phyloP scores from a whole-genome alignment of 2,797 vertebrate genomes.

The Pipistrellus pipistrellus region DNA sequence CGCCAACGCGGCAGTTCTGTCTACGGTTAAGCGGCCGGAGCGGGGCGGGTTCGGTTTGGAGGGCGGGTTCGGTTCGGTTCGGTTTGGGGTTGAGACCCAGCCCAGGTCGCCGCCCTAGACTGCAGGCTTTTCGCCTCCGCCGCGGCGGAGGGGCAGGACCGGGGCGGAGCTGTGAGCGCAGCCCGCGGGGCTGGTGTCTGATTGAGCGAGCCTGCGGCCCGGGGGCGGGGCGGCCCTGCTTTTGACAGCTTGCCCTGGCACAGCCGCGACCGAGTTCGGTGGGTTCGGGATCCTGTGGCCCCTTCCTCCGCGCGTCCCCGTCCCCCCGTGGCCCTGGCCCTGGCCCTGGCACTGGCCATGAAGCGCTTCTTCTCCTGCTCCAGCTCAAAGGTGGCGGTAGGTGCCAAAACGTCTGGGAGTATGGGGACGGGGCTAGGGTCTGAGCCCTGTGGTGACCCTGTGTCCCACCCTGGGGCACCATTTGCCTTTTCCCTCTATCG shows the following conservation, averaged over 20 bases:
- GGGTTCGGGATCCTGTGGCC: constrained; percentile 55
- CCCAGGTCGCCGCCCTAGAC: not conserved
- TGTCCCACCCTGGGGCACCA: not conserved
- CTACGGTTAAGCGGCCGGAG: too few relatives aligned
- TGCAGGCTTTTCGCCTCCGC: constrained; percentile 41
- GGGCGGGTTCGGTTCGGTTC: too few relatives aligned
- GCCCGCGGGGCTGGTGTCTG: not conserved
- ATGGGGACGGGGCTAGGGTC: not conserved
- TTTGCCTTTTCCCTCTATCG: not conserved
- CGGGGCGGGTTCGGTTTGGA: too few relatives aligned
- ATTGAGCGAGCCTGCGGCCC: not conserved
- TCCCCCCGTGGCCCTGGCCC: constrained; percentile 64
- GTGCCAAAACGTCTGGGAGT: constrained; percentile 68
- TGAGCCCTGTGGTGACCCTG: not conserved
- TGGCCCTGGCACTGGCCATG: constrained; percentile 79
- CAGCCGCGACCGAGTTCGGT: not conserved
- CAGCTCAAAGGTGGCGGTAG: constrained; percentile 87
- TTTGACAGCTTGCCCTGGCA: constrained; percentile 71
- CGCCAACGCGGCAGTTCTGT: too few relatives aligned
- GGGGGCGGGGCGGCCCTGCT: constrained; percentile 53
- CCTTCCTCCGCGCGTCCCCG: constrained; percentile 69
- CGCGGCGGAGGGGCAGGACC: not conserved
- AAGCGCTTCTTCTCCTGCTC: constrained; percentile 89
- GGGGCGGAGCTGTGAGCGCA: constrained; percentile 50
- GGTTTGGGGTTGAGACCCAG: too few relatives aligned